phyloP scores from a whole-genome alignment of 2,888 invertebrate species.

The Oscheius onirici region DNA sequence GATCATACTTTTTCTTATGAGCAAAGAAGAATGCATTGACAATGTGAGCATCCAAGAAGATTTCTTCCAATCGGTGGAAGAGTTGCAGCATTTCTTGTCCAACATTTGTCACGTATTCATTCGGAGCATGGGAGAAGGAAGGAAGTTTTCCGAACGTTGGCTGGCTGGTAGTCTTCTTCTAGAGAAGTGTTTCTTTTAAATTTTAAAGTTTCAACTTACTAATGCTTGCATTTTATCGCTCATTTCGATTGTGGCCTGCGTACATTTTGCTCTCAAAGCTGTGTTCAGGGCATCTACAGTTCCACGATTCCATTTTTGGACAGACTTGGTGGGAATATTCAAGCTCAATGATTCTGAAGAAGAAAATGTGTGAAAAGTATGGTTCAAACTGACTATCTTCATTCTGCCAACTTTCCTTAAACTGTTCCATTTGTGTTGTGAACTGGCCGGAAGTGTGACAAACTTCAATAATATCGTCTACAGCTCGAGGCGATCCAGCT shows the following conservation, averaged over 20 bases:
- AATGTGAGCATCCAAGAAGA: slow-evolving; percentile 38
- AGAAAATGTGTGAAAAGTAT: background rate
- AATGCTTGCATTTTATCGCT: slow-evolving; percentile 14
- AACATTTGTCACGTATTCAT: slow-evolving; percentile 38
- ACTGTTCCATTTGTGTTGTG: slow-evolving; percentile 29
- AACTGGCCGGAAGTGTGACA: slow-evolving; percentile 39
- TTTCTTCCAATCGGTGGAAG: slow-evolving; percentile 40
- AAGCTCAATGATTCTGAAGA: background rate
- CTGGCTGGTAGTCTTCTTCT: slow-evolving; percentile 14
- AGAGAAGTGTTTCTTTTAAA: background rate
- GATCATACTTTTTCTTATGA: slow-evolving; percentile 39
- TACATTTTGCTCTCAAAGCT: slow-evolving; percentile 9
- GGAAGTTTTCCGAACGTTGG: background rate
- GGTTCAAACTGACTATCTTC: slow-evolving; percentile 4
- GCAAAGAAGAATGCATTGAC: slow-evolving; percentile 35
- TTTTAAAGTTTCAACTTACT: background rate
- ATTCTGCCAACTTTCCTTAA: slow-evolving; percentile 23
- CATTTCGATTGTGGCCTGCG: slow-evolving; percentile 14
- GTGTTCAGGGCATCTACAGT: slow-evolving; percentile 7
- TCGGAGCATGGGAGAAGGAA: slow-evolving; percentile 35
- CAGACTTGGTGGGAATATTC: background rate
- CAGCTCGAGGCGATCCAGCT: background rate
- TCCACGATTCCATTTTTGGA: slow-evolving; percentile 12
- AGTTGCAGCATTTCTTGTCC: slow-evolving; percentile 43
- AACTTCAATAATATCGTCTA: slow-evolving; percentile 37